Conservation (phyloP, 2,113 vertebrate species). For the Boulengerochromis microlepis region DNA sequence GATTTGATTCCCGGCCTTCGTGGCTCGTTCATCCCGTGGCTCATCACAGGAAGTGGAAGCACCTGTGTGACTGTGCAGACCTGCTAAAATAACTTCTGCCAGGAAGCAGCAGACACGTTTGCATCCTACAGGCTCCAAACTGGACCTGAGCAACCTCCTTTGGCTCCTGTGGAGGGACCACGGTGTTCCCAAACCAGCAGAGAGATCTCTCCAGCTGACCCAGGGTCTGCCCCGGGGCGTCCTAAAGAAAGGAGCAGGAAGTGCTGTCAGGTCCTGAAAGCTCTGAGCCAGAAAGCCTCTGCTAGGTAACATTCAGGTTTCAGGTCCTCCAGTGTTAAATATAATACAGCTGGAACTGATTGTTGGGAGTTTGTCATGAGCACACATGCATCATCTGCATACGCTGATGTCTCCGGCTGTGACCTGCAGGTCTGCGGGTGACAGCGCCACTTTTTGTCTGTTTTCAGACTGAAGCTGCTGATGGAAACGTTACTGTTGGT, state of each 20-base stretch:
- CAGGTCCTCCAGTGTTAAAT: background rate
- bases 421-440: background rate
- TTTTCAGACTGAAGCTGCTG: background rate
- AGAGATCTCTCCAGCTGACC: background rate
- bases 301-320: background rate
- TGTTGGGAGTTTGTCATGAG: background rate
- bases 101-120: background rate
- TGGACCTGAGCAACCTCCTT: background rate
- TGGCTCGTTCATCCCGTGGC: background rate
- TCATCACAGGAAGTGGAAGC: background rate
- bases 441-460: fast-evolving
- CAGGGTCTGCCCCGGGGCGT: background rate
- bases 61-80: background rate
- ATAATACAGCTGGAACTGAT: background rate
- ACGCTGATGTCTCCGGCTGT: background rate
- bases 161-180: background rate
- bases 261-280: background rate
- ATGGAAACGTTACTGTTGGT: background rate
- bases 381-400: background rate
- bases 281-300: background rate
- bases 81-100: background rate
- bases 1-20: background rate
- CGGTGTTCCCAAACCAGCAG: background rate
- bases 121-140: background rate
- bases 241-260: background rate